Evolutionary conservation across 2,888 invertebrate genomes (phyloP).

Genomic region (Carpatolechia fugitivella): DNA sequence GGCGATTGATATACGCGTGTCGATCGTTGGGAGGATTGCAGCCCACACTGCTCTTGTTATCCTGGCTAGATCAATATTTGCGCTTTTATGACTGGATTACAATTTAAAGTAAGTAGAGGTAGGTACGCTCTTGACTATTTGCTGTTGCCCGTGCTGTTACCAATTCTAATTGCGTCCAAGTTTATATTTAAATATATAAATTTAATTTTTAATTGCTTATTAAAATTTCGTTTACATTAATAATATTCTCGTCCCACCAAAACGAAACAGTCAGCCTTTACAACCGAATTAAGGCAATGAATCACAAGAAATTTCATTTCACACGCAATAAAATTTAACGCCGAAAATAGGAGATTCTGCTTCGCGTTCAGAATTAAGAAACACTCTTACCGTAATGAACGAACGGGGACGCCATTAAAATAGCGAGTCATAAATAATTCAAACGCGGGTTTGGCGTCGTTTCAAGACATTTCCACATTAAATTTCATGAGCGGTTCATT

Average conservation of each 20-base stretch:
- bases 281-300: conserved; percentile 10
- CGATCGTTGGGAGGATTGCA: conserved; percentile 31
- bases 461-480: conserved; percentile 78
- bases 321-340: conserved; percentile 28
- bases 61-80: conserved; percentile 7
- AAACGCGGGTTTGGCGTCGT: conserved; percentile 72
- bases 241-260: neutral
- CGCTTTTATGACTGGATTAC: conserved; percentile 4
- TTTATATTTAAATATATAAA: neutral
- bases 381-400: conserved; percentile 70
- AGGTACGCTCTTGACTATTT: too few relatives aligned
- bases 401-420: conserved; percentile 72
- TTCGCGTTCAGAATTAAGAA: conserved; percentile 68
- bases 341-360: conserved; percentile 46
- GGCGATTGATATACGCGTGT: conserved; percentile 60
- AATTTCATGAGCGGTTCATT: conserved; percentile 77
- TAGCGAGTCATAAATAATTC: conserved; percentile 76
- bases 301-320: conserved; percentile 21
- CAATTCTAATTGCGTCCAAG: neutral
- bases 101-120: neutral
- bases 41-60: conserved; percentile 15
- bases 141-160: neutral
- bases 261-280: neutral
- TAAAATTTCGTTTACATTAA: conserved; percentile 1
- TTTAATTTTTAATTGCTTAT: neutral